These are phyloP conservation scores for Aethes cnicana DNA, from an alignment of 2,888 invertebrate species.

Conservation along the genomic window DNA sequence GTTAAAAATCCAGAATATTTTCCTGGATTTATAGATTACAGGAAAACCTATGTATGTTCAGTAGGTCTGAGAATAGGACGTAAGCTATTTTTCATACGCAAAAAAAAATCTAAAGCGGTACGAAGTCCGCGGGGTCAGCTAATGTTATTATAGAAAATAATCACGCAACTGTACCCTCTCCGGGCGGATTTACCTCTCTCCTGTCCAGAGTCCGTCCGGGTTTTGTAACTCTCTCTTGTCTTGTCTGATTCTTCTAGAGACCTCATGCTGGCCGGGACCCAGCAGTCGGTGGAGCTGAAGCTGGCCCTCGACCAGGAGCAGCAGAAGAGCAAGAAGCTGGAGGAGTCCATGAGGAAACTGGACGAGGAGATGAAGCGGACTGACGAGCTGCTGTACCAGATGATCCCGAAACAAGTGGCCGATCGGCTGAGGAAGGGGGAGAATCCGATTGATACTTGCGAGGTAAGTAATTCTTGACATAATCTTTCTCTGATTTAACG, in stretches of 20 bases:
- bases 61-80: too few species aligned
- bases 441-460: constrained; percentile 97
- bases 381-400: constrained; percentile 97
- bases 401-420: constrained; percentile 99
- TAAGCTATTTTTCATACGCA: too few species aligned
- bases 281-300: constrained; percentile 98
- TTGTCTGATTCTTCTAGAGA: constrained; percentile 83
- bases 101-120: too few species aligned
- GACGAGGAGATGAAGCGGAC: constrained; percentile 98
- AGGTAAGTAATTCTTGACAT: too few species aligned
- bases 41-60: too few species aligned
- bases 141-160: too few species aligned
- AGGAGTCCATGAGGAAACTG: constrained; percentile 97
- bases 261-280: constrained; percentile 97
- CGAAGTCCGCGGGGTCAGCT: too few species aligned
- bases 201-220: too few species aligned
- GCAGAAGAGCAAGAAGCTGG: constrained; percentile 96
- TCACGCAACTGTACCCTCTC: too few species aligned
- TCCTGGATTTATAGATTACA: too few species aligned
- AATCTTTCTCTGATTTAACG: not conserved
- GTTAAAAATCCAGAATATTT: too few species aligned
- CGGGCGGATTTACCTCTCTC: too few species aligned
- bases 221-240: not conserved
- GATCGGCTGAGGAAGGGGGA: constrained; percentile 96
- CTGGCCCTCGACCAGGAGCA: constrained; percentile 97